Conservation (phyloP, 1,140 invertebrate genomes). For the Rhopalosiphum maidis region DNA sequence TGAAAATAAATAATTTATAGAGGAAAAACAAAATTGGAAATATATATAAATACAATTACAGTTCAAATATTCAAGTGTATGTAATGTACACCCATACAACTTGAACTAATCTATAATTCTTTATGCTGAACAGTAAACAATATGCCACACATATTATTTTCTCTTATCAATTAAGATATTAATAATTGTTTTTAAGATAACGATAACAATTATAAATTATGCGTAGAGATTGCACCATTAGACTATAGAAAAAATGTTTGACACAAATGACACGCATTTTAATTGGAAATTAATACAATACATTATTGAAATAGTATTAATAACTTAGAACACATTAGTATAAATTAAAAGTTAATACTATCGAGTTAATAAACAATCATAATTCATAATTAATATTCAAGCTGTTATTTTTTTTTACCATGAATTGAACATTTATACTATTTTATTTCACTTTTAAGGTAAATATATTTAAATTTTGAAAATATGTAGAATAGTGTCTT, state of each 20-base stretch:
- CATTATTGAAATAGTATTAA: neutral
- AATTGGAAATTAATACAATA: neutral
- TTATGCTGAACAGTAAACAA: neutral
- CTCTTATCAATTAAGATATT: conserved; percentile 20
- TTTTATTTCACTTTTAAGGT: neutral
- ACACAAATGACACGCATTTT: neutral
- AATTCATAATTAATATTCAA: neutral
- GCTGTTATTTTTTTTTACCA: neutral
- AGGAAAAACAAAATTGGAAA: neutral
- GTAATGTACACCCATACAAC: neutral
- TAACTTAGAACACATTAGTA: neutral
- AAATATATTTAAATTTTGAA: neutral
- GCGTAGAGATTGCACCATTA: neutral
- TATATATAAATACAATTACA: neutral
- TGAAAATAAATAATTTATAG: neutral
- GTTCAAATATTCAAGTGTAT: neutral
- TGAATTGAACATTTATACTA: neutral
- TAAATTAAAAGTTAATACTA: neutral
- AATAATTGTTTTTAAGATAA: conserved; percentile 21
- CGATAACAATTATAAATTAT: neutral
- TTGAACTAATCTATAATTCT: conserved; percentile 32
- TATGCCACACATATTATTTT: neutral
- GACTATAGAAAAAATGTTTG: neutral
- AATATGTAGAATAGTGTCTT: neutral
- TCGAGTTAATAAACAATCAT: neutral